Evolutionary conservation across 1,140 invertebrate species (phyloP).

Genomic region (Papilio glaucus): DNA sequence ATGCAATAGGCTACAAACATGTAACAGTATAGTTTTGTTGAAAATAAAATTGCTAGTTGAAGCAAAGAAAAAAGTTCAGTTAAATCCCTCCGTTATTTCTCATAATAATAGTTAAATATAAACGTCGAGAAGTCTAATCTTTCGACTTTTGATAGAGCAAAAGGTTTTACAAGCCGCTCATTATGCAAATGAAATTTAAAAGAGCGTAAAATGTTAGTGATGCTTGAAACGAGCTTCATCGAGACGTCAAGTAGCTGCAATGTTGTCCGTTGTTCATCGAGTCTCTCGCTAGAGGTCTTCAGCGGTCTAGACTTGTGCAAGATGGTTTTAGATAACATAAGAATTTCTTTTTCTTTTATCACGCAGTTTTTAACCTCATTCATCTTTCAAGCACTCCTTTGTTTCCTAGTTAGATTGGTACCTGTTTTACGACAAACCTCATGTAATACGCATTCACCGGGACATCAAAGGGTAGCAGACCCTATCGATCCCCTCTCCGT

Average conservation of each 20-base stretch:
- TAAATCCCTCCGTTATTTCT: neutral
- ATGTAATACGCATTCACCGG: too few relatives aligned
- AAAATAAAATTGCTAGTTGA: neutral
- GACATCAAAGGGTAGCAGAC: too few relatives aligned
- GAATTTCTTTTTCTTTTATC: neutral
- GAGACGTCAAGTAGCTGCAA: slow-evolving; percentile 15
- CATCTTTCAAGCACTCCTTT: neutral
- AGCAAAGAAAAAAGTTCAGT: neutral
- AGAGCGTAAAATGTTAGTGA: slow-evolving; percentile 33
- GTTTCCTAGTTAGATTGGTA: neutral
- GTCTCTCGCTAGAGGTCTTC: neutral
- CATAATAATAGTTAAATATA: slow-evolving; percentile 12
- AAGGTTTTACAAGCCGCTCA: slow-evolving; percentile 30
- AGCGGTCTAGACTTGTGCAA: neutral
- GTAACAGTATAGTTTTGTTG: too few relatives aligned
- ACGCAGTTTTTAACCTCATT: neutral
- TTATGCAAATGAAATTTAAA: slow-evolving; percentile 37
- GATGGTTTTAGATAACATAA: neutral
- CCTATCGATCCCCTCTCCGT: too few relatives aligned
- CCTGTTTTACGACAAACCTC: too few relatives aligned
- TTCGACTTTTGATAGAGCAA: slow-evolving; percentile 24
- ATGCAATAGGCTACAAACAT: too few relatives aligned
- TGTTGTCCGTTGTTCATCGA: neutral
- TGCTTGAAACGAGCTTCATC: slow-evolving; percentile 27
- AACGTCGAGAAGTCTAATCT: slow-evolving; percentile 4